phyloP scores from a whole-genome alignment of 1,140 invertebrate genomes.

The Bombus superbus region DNA sequence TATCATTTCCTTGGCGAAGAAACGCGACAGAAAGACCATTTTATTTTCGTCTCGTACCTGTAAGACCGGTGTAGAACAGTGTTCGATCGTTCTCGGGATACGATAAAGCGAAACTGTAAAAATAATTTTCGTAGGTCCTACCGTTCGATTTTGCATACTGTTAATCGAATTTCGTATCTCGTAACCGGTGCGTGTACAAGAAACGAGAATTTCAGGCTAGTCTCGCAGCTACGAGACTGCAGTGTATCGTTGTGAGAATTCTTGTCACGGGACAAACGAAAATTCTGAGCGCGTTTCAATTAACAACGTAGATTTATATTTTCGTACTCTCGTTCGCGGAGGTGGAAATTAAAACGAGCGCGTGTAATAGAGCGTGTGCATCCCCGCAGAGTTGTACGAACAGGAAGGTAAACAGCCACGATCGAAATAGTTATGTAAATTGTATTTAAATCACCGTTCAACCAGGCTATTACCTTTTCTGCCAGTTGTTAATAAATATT shows the following conservation, averaged over 20 bases:
- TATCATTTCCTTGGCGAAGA: no score
- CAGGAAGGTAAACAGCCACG: constrained; percentile 16
- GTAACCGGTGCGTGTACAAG: no score
- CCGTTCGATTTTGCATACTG: not conserved
- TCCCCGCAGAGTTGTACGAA: not conserved
- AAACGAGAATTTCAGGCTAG: not conserved
- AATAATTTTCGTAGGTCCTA: not conserved
- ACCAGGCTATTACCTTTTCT: constrained; percentile 39
- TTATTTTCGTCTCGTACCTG: no score
- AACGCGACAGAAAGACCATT: no score
- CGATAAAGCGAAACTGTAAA: not conserved
- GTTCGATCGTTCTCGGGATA: not conserved
- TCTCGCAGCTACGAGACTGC: not conserved
- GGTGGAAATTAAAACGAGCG: constrained; percentile 12
- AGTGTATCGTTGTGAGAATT: not conserved
- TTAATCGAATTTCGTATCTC: not conserved
- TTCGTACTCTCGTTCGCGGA: not conserved
- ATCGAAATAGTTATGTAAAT: constrained; percentile 50
- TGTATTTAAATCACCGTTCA: constrained; percentile 26
- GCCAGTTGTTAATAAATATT: constrained; percentile 51
- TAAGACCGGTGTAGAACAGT: no score
- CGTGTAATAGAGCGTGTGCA: constrained; percentile 1
- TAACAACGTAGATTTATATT: not conserved
- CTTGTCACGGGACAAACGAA: not conserved
- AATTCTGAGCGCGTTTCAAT: constrained; percentile 14